phyloP scores from a whole-genome alignment of 2,113 vertebrate species.

The Sorex araneus region DNA sequence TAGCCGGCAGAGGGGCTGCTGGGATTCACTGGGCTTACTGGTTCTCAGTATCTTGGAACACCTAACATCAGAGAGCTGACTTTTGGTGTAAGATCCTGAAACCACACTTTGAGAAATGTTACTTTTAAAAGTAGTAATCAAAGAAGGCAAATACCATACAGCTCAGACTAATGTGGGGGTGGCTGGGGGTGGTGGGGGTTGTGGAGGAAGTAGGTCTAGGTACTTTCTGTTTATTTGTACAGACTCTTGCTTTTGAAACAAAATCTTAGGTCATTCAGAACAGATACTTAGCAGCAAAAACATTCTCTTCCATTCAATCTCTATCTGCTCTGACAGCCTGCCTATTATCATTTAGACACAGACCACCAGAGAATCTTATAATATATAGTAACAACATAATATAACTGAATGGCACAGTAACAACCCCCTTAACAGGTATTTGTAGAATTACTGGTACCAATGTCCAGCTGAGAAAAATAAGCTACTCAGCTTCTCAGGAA shows the following conservation, averaged over 20 bases:
- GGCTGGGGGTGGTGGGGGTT: not conserved
- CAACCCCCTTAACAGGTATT: conserved; percentile 55
- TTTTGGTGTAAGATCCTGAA: not conserved
- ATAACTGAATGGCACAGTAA: conserved; percentile 46
- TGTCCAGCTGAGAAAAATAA: conserved; percentile 32
- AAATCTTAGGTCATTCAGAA: conserved; percentile 40
- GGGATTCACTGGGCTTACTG: too few species aligned
- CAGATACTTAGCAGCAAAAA: conserved; percentile 45
- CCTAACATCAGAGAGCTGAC: too few species aligned
- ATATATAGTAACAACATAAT: conserved; percentile 53
- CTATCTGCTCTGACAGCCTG: conserved; percentile 30
- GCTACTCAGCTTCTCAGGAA: conserved; percentile 34
- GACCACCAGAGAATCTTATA: conserved; percentile 55
- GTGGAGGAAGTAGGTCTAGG: not conserved
- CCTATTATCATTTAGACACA: conserved; percentile 73
- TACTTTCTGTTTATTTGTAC: conserved; percentile 34
- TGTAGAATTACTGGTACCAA: conserved; percentile 59
- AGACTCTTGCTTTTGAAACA: conserved; percentile 45
- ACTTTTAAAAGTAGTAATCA: not conserved
- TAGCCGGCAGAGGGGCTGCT: too few species aligned
- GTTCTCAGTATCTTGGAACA: not conserved
- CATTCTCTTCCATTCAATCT: conserved; percentile 15
- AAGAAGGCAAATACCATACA: not conserved
- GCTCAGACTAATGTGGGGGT: not conserved
- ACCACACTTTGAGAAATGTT: not conserved